Percentiles rank a stretch among this genome's conserved stretches.
Evolutionary conservation across 2,797 vertebrate genomes (phyloP).

Genomic region (Manis pentadactyla): DNA sequence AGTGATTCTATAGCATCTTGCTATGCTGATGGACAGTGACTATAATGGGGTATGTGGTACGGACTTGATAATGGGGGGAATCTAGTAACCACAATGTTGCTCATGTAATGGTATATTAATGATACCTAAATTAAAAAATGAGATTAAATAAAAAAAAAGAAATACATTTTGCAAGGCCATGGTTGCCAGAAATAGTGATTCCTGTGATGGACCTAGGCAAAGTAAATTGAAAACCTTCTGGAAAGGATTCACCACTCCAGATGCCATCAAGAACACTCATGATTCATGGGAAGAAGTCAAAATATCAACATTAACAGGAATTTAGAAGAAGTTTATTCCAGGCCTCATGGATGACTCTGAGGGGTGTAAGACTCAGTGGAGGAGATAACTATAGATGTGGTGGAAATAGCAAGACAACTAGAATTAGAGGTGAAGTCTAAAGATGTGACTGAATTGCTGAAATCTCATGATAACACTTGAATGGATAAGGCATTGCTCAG

Average conservation of each 20-base stretch:
- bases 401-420: not conserved
- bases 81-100: too few species aligned
- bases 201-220: not conserved
- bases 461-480: not conserved
- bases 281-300: not conserved
- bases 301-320: not conserved
- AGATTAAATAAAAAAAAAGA: not conserved
- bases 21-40: too few species aligned
- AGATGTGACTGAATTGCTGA: not conserved
- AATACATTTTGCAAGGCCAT: not conserved
- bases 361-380: not conserved
- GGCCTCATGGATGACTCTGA: not conserved
- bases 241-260: not conserved
- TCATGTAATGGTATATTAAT: too few species aligned
- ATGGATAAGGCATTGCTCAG: not conserved
- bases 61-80: too few species aligned
- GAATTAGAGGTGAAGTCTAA: not conserved
- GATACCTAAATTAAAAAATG: too few species aligned
- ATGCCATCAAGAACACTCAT: not conserved
- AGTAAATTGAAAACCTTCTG: not conserved
- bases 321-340: not conserved
- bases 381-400: not conserved
- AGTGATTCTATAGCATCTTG: too few species aligned
- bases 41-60: too few species aligned
- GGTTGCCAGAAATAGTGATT: not conserved